Conservation (phyloP, 2,888 invertebrate species). For the Andrena praecox region DNA sequence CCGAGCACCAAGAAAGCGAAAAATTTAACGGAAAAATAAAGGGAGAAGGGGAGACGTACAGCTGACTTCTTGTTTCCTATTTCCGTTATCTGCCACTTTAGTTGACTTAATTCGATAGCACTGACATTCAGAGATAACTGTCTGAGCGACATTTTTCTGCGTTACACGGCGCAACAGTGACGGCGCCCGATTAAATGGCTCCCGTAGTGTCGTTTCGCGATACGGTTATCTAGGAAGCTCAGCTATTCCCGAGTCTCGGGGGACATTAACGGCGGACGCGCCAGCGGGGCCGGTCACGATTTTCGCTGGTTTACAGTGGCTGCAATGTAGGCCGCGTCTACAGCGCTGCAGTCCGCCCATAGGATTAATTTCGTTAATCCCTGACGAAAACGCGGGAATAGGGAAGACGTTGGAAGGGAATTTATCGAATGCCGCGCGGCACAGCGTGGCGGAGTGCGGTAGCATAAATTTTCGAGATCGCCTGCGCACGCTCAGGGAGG, state of each 20-base stretch:
- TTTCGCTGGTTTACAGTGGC: not conserved
- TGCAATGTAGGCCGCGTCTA: not conserved
- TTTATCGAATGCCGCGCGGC: not conserved
- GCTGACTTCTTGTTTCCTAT: too few species aligned
- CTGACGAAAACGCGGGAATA: not conserved
- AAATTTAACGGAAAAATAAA: too few species aligned
- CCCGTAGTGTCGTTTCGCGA: conserved; percentile 1
- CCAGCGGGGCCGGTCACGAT: not conserved
- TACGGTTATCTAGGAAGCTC: conserved; percentile 1
- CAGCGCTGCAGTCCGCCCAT: not conserved
- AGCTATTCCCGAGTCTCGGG: not conserved
- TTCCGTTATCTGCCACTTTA: not conserved
- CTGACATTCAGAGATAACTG: not conserved
- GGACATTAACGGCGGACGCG: conserved; percentile 20
- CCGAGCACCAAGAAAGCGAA: too few species aligned
- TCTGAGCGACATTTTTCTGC: not conserved
- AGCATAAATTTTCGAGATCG: not conserved
- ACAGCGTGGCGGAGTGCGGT: not conserved
- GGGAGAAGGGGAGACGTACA: too few species aligned
- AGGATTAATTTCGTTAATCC: conserved; percentile 12
- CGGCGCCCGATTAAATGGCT: not conserved
- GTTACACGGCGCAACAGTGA: not conserved
- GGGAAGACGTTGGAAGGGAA: not conserved
- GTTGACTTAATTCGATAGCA: not conserved
- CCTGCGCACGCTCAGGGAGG: too few species aligned